phyloP scores from a whole-genome alignment of 2,888 invertebrate species.

The Eilema sororculum region DNA sequence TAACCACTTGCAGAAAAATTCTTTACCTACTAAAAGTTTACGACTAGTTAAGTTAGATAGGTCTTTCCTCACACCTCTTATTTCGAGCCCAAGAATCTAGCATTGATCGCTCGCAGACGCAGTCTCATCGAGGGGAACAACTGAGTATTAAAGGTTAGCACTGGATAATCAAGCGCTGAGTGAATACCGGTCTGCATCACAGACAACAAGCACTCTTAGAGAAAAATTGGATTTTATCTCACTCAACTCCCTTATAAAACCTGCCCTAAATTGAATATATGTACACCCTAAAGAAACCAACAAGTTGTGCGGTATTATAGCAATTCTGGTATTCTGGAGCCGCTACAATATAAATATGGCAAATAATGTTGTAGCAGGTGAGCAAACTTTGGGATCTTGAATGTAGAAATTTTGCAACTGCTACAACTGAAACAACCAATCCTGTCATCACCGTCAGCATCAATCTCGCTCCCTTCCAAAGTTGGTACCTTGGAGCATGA shows the following conservation, averaged over 20 bases:
- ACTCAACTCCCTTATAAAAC: neutral
- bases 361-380: neutral
- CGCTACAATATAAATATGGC: neutral
- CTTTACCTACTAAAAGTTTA: neutral
- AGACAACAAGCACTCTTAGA: neutral
- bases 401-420: neutral
- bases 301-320: neutral
- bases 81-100: neutral
- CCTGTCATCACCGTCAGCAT: too few relatives aligned
- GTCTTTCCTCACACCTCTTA: neutral
- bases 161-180: neutral
- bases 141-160: neutral
- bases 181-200: neutral
- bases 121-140: neutral
- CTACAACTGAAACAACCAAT: neutral
- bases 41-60: neutral
- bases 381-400: too few relatives aligned
- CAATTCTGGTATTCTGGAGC: neutral
- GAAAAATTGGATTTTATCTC: neutral
- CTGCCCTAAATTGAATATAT: neutral
- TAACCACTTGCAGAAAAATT: neutral
- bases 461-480: too few relatives aligned
- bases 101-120: neutral
- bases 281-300: too few relatives aligned
- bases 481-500: too few relatives aligned